Evolutionary conservation across 2,113 vertebrate genomes (phyloP).

Genomic region (Anolis sagrei): DNA sequence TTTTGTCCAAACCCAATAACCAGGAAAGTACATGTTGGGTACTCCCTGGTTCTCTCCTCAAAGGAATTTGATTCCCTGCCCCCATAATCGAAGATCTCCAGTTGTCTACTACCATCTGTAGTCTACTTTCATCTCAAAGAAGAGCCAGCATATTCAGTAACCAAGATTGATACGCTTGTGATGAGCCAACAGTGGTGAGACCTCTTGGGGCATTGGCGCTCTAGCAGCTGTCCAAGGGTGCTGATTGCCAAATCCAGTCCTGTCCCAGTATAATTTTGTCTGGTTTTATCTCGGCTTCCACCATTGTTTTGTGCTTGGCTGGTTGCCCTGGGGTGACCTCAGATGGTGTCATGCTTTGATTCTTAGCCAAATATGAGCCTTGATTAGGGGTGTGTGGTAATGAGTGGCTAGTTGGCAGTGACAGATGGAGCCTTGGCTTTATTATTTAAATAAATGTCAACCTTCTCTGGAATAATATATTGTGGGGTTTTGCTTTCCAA

Average conservation of each 20-base stretch:
- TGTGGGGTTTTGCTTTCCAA: not conserved
- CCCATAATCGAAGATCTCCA: too few species aligned
- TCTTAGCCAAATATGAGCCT: not conserved
- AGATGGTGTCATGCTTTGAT: not conserved
- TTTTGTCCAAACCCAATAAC: too few species aligned
- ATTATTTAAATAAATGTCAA: conserved; percentile 9
- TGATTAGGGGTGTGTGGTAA: not conserved
- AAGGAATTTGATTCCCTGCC: too few species aligned
- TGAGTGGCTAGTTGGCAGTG: not conserved
- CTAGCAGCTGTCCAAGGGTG: not conserved
- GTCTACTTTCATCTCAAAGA: not conserved
- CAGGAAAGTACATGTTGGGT: too few species aligned
- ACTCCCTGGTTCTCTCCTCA: too few species aligned
- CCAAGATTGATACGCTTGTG: not conserved
- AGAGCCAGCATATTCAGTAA: not conserved
- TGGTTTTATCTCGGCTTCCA: not conserved
- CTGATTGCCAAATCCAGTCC: not conserved
- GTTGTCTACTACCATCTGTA: not conserved
- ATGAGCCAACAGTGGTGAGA: not conserved
- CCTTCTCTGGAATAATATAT: not conserved
- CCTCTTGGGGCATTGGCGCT: not conserved
- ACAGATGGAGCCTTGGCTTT: not conserved
- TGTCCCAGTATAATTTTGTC: not conserved
- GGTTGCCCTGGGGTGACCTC: not conserved
- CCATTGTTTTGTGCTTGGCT: not conserved